phyloP scores from a whole-genome alignment of 2,113 vertebrate species.

The Bothrops jararaca region DNA sequence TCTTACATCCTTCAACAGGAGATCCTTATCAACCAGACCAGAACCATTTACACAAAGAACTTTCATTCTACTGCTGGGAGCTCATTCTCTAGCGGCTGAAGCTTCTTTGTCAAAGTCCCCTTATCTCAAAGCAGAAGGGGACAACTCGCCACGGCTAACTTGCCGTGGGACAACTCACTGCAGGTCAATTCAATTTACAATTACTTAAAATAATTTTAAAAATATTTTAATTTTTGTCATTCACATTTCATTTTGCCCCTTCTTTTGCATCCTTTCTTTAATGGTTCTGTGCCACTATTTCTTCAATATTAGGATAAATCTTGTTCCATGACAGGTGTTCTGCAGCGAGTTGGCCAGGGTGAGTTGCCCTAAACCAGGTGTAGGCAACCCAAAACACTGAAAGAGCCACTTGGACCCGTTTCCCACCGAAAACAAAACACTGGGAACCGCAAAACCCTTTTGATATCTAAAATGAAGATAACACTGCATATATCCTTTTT shows the following conservation, averaged over 20 bases:
- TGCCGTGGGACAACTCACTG: neutral
- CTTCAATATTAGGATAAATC: neutral
- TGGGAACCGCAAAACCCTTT: too few species aligned
- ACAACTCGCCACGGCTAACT: neutral
- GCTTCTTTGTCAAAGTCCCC: neutral
- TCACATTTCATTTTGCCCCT: neutral
- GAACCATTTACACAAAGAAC: too few species aligned
- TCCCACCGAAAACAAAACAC: too few species aligned
- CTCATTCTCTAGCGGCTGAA: neutral
- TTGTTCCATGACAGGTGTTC: neutral
- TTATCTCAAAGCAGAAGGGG: neutral
- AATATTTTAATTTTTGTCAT: neutral
- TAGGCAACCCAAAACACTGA: too few species aligned
- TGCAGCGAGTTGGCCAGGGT: rapidly evolving
- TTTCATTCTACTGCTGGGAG: neutral
- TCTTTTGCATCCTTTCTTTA: neutral
- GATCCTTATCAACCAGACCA: neutral
- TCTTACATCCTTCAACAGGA: neutral
- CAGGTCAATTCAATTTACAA: neutral
- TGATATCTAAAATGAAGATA: too few species aligned
- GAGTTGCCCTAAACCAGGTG: neutral
- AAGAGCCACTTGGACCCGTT: too few species aligned
- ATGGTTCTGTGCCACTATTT: neutral
- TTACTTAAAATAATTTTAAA: neutral
- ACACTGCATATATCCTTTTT: too few species aligned